Evolutionary conservation across 2,888 invertebrate species (phyloP), one percentile per base, ranked within the genome.

Genomic region (Athalia cordata): DNA sequence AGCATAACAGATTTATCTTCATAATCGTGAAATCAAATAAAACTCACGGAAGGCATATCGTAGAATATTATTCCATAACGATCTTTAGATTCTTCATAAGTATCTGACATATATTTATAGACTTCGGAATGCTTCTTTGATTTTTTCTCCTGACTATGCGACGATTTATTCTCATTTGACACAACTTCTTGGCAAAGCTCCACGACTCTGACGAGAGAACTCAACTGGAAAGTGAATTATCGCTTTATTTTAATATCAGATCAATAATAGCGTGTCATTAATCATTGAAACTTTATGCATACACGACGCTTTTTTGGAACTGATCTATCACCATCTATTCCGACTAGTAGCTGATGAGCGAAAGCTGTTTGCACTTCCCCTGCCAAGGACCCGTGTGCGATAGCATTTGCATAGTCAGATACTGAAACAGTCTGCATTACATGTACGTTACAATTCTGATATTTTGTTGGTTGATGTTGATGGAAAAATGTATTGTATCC

Each of bases 361-460:
- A 92, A 91, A 11, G 91, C 87, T 0, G 91, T 88, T 11, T 90
- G 80, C 61, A 93, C 85, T 85, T 93, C 92, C 5, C 93, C 93
- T 61, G 90, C 90, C 65, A 90, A 84, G 79, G 91, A 92, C 1
- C 91, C 91, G 78, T 92, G 92, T 4, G 92, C 89, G 57, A 92
- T 84, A 11, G 91, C 88, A 84, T 93, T 93, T 9, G 91, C 86
- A 90, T 92, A 92, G 82, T 93, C 92, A 78, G 91, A 92, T 55
- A 87, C 85, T 5, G 90, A 87, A 15, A 93, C 79, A 9, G 88
- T 81, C 85, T 89, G 85, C 11, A 89, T 59, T 4, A 64, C 45
- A 49, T 49, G 9, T 62, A 52, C 8, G 13, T 49, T 64, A 57
- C 11, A 72, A 29, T 45, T 57, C 15, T 49, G n/a, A 72, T 59